Evolutionary conservation across 1,140 invertebrate genomes (phyloP).

Genomic region (Tetramorium parvispinum): DNA sequence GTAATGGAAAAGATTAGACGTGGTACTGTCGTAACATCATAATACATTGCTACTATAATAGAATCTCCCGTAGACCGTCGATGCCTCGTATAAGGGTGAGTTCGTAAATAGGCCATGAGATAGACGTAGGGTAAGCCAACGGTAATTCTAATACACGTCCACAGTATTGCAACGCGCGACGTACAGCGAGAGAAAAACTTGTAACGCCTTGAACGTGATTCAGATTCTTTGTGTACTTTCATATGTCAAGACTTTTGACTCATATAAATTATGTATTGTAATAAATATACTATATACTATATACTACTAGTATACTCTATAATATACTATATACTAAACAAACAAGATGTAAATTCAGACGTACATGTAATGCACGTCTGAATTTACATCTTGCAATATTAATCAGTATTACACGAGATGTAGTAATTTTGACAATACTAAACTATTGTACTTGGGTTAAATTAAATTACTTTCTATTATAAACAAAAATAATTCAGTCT

Average conservation of each 20-base stretch:
- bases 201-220: background rate
- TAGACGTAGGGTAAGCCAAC: conserved; percentile 65
- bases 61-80: conserved; percentile 77
- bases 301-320: too few species aligned
- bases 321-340: too few species aligned
- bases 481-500: too few species aligned
- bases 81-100: conserved; percentile 69
- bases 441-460: too few species aligned
- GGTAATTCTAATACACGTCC: conserved; percentile 76
- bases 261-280: background rate
- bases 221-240: conserved; percentile 1
- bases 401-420: too few species aligned
- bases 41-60: conserved; percentile 73
- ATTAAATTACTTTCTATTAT: too few species aligned
- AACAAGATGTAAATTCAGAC: too few species aligned
- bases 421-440: too few species aligned
- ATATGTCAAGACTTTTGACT: background rate
- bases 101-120: conserved; percentile 79
- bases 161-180: conserved; percentile 49
- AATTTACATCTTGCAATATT: too few species aligned
- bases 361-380: too few species aligned
- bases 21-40: conserved; percentile 41
- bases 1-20: background rate
- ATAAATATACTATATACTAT: background rate
- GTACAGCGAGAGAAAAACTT: conserved; percentile 11